phyloP scores from a whole-genome alignment of 2,113 vertebrate genomes.

The Caloenas nicobarica region DNA sequence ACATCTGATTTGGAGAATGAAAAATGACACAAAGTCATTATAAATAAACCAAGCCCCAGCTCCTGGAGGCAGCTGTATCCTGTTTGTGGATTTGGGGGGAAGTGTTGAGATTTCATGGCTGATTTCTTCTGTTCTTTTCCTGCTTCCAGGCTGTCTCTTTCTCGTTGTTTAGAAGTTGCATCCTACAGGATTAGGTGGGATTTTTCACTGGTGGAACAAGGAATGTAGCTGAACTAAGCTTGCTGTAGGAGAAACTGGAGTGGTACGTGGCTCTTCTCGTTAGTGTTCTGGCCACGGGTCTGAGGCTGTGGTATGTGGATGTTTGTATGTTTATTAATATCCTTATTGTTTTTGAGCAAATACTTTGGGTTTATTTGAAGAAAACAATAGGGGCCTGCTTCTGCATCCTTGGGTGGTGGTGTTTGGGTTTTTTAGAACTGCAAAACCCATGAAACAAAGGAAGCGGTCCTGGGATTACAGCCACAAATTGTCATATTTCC shows the following conservation, averaged over 20 bases:
- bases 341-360: slow-evolving; percentile 2
- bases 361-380: slow-evolving; percentile 11
- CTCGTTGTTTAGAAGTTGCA: slow-evolving; percentile 21
- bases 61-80: slow-evolving; percentile 33
- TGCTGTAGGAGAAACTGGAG: background rate
- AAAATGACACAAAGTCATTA: slow-evolving; percentile 10
- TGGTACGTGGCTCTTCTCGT: background rate
- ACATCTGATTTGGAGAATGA: slow-evolving; percentile 25
- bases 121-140: slow-evolving; percentile 1
- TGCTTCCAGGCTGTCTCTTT: background rate
- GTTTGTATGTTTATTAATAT: slow-evolving; percentile 41
- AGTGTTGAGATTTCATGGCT: background rate
- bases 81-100: slow-evolving; percentile 15
- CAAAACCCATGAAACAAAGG: slow-evolving; percentile 3
- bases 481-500: background rate
- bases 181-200: slow-evolving; percentile 22
- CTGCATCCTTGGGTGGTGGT: background rate
- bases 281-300: background rate
- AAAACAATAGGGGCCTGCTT: background rate
- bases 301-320: background rate
- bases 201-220: background rate
- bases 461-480: slow-evolving; percentile 5
- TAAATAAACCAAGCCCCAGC: background rate
- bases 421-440: background rate
- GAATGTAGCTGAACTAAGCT: background rate